phyloP scores from a whole-genome alignment of 2,888 invertebrate genomes.

The Eupelmus urozonus region DNA sequence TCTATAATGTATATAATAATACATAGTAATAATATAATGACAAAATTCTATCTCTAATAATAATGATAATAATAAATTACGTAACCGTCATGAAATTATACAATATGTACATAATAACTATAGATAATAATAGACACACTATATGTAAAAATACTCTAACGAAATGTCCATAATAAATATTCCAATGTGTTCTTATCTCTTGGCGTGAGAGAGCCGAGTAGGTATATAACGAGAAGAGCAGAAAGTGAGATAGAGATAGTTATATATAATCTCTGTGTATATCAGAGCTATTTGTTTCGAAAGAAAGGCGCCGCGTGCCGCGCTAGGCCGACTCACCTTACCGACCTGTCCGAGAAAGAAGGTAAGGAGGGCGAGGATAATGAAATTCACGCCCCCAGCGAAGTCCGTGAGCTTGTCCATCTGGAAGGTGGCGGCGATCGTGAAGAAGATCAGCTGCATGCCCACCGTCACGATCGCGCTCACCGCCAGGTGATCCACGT shows the following conservation, averaged over 20 bases:
- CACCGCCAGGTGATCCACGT: conserved; percentile 90
- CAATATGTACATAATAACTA: neutral
- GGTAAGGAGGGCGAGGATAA: conserved; percentile 91
- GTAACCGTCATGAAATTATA: neutral
- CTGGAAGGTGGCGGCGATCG: conserved; percentile 90
- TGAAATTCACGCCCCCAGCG: conserved; percentile 95
- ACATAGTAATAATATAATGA: too few species aligned
- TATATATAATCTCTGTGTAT: neutral
- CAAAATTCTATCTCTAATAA: too few species aligned
- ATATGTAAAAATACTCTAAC: neutral
- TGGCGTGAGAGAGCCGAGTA: too few species aligned
- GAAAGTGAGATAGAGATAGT: too few species aligned
- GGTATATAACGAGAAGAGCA: too few species aligned
- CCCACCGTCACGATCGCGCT: conserved; percentile 91
- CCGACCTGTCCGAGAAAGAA: conserved; percentile 91
- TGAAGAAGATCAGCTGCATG: conserved; percentile 93
- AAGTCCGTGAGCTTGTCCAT: conserved; percentile 95
- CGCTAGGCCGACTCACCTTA: conserved; percentile 80
- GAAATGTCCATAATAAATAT: neutral
- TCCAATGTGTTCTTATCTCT: too few species aligned
- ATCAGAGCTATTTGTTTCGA: conserved; percentile 55
- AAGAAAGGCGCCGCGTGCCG: conserved; percentile 4
- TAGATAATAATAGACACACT: neutral
- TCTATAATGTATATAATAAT: conserved; percentile 14
- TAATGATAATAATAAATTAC: too few species aligned